Conservation (phyloP, 2,113 vertebrate species). For the Vidua chalybeata region DNA sequence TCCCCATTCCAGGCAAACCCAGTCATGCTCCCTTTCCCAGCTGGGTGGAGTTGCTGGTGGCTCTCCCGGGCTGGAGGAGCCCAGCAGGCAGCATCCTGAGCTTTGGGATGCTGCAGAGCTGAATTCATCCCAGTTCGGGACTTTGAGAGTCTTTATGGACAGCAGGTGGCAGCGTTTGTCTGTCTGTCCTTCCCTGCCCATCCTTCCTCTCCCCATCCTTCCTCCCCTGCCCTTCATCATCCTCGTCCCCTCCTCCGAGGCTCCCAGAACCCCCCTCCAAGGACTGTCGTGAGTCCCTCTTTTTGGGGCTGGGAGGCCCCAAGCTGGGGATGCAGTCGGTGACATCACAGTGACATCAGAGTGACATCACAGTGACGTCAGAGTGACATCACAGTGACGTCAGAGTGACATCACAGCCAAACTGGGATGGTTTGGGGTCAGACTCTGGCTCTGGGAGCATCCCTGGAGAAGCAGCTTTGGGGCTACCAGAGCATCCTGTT, state of each 20-base stretch:
- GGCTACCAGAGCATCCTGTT: rapidly evolving
- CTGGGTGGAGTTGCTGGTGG: rapidly evolving
- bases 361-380: neutral
- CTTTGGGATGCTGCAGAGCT: rapidly evolving
- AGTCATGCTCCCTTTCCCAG: neutral
- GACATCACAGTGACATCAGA: rapidly evolving
- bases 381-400: neutral
- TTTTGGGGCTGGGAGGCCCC: neutral
- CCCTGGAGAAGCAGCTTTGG: neutral
- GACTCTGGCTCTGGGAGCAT: neutral
- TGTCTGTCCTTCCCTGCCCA: neutral
- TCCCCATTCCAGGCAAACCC: neutral
- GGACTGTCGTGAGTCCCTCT: rapidly evolving
- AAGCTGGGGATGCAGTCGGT: neutral
- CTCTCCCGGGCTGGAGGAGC: neutral
- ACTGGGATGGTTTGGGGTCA: neutral
- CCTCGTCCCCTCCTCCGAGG: neutral
- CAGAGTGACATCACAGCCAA: neutral
- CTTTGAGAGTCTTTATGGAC: neutral
- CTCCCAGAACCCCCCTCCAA: neutral
- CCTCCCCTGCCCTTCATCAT: neutral
- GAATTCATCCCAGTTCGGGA: neutral
- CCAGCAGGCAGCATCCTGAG: rapidly evolving
- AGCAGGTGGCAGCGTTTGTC: constrained; percentile 38
- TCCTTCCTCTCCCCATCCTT: neutral